phyloP scores from a whole-genome alignment of 1,140 invertebrate species.

The Zaprionus camerounensis region DNA sequence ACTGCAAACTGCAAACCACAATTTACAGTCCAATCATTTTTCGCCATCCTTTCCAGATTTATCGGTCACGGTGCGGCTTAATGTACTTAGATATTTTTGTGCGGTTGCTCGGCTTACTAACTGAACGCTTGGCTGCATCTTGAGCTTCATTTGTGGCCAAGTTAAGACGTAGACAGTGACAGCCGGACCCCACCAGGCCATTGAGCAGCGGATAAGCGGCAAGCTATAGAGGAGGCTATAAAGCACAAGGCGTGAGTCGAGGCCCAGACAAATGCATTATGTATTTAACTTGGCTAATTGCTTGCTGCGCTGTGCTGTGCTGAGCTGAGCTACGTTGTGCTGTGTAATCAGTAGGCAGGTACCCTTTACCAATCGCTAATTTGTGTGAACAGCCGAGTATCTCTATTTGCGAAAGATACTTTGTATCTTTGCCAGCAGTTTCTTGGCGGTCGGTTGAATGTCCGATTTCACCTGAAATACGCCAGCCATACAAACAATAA shows the following conservation, averaged over 20 bases:
- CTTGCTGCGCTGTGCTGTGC: slow-evolving; percentile 31
- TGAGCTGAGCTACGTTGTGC: slow-evolving; percentile 2
- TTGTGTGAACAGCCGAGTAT: slow-evolving; percentile 55
- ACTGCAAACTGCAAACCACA: slow-evolving; percentile 18
- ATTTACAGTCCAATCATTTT: slow-evolving; percentile 44
- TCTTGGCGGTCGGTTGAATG: slow-evolving; percentile 49
- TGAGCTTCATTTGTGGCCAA: slow-evolving; percentile 36
- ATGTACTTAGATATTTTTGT: slow-evolving; percentile 19
- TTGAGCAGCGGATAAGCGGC: not conserved
- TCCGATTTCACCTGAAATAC: slow-evolving; percentile 60
- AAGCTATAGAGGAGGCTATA: slow-evolving; percentile 9
- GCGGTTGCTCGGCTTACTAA: slow-evolving; percentile 37
- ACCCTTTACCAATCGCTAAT: slow-evolving; percentile 65
- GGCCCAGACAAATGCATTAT: slow-evolving; percentile 62
- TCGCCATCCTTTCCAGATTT: slow-evolving; percentile 52
- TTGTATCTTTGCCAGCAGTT: slow-evolving; percentile 40
- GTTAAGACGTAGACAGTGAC: slow-evolving; percentile 54
- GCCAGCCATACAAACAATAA: slow-evolving; percentile 19
- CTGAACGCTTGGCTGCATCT: slow-evolving; percentile 47
- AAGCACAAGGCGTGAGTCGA: slow-evolving; percentile 32
- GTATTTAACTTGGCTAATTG: slow-evolving; percentile 66
- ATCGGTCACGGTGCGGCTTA: slow-evolving; percentile 61
- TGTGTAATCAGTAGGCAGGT: slow-evolving; percentile 52
- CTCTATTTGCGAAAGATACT: slow-evolving; percentile 60
- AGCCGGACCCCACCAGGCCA: slow-evolving; percentile 20